phyloP scores from a whole-genome alignment of 1,140 invertebrate species.

The Heliconius hewitsoni region DNA sequence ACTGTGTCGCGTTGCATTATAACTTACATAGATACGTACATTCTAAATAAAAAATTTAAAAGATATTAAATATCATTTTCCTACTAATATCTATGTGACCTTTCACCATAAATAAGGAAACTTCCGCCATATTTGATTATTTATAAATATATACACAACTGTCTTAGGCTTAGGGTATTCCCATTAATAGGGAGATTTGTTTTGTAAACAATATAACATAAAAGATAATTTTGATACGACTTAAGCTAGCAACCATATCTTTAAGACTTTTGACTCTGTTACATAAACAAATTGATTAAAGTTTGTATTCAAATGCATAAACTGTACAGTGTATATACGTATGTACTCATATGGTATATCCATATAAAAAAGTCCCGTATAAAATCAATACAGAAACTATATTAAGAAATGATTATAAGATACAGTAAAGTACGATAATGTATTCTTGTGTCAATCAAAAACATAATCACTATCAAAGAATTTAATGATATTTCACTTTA shows the following conservation, averaged over 20 bases:
- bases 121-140: background rate
- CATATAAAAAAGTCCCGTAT: no score
- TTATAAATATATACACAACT: background rate
- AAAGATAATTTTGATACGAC: background rate
- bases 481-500: no score
- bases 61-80: background rate
- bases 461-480: no score
- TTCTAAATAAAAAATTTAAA: background rate
- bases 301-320: no score
- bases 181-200: background rate
- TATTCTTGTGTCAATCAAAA: no score
- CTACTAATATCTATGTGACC: background rate
- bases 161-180: conserved; percentile 33
- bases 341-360: no score
- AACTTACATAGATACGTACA: no score
- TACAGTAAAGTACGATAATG: no score
- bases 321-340: no score
- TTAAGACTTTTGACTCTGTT: background rate
- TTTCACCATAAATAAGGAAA: background rate
- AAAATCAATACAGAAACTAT: no score
- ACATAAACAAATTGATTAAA: background rate
- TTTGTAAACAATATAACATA: background rate
- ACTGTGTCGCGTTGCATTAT: no score
- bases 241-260: background rate
- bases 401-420: no score